Base-by-base conservation (phyloP, 2,888 invertebrate genomes). In the Dicyrtomina minuta region DNA sequence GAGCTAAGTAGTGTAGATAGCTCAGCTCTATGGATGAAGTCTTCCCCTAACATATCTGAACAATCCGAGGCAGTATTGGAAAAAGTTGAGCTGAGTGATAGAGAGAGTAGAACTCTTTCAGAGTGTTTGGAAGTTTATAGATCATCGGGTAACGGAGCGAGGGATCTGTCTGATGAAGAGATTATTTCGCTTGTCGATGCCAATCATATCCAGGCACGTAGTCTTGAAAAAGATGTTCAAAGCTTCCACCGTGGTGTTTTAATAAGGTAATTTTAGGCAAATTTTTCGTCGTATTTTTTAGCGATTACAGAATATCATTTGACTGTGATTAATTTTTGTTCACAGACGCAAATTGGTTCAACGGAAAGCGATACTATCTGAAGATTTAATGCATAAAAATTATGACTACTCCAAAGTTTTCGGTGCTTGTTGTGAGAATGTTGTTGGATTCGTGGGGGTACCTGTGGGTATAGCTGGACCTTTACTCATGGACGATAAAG, bases 401-500 rank as follows among this genome's bases (percentile, higher is more conserved):
- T 97, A 49, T 86, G 44, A 86, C 85, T 26, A 87, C 93, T 8
- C 86, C 97, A 74, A 97, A 96, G 84, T 96, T 95, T 2, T 88
- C 90, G 51, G 92, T 92, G 0, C 87, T 87, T 78, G 90, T 91
- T 17, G 98, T 83, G 98, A 99, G 82, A 99, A 99, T 82, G 96
- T 99, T 0, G 89, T 99, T 41, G 99, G 99, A 0, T 97, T 92
- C 81, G 88, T 97, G 70, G 97, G 98, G 1, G 88, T 99, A 8
- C 99, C 99, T 0, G 90, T 98, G 0, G 99, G 99, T 0, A 89
- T 94, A 75, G 98, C 93, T 1, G 99, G 99, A 0, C 99, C 99
- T 0, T 83, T 99, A 26, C 82, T 89, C 0, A 84, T 98, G 1
- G 93, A 98, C 81, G 92, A 90, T 0, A 86, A 88, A 74, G 81